A percentile compares a stretch with the other conserved stretches of the same genome.
phyloP scores from a whole-genome alignment of 2,113 vertebrate species.

The Coturnix japonica region DNA sequence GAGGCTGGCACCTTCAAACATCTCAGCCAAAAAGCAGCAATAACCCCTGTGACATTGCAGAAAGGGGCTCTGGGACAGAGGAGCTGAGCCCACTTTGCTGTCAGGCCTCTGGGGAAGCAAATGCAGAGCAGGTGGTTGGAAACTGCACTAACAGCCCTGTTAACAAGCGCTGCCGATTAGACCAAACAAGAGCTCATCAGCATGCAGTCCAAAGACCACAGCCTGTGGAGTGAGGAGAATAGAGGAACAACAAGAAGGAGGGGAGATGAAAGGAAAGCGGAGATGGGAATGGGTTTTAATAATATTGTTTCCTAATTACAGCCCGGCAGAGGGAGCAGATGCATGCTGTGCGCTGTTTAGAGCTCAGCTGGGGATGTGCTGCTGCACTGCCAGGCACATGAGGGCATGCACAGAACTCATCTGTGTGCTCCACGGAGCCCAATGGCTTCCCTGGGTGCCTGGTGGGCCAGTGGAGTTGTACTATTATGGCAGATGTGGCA shows the following conservation, averaged over 20 bases:
- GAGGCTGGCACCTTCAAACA: accelerated
- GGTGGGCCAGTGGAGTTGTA: neutral
- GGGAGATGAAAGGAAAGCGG: slow-evolving; percentile 42
- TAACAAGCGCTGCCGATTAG: slow-evolving; percentile 37
- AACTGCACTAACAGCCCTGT: neutral
- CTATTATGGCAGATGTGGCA: accelerated
- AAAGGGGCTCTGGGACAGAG: neutral
- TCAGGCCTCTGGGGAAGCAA: neutral
- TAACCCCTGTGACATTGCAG: neutral
- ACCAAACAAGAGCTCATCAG: slow-evolving; percentile 44
- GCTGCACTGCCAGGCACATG: too few species aligned
- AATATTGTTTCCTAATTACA: slow-evolving; percentile 63
- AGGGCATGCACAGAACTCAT: too few species aligned
- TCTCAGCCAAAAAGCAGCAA: neutral
- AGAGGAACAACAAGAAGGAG: neutral
- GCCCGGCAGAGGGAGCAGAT: slow-evolving; percentile 7
- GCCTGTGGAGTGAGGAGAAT: neutral
- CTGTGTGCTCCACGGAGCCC: too few species aligned
- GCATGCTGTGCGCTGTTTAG: neutral
- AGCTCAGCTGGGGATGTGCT: neutral
- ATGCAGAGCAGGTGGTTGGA: slow-evolving; percentile 11
- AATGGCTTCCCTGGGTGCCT: too few species aligned
- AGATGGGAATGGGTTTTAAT: slow-evolving; percentile 39
- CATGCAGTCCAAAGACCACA: slow-evolving; percentile 26
- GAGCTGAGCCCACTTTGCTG: neutral